Conservation (phyloP, 2,113 vertebrate genomes). For the Pluvialis apricaria region DNA sequence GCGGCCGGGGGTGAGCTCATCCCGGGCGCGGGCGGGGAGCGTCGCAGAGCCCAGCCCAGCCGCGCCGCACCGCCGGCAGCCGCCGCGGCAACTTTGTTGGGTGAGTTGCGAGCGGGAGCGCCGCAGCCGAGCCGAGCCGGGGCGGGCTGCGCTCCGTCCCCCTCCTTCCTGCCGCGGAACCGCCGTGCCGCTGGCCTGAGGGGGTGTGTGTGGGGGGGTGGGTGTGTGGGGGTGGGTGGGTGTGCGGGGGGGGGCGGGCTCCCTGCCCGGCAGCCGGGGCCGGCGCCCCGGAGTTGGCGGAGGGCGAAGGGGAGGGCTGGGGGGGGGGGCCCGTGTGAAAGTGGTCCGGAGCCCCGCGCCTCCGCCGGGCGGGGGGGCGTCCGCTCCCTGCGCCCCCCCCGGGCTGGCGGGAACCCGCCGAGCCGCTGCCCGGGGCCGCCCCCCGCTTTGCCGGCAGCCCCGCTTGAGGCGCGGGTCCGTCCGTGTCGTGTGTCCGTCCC, state of each 20-base stretch:
- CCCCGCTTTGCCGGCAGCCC: neutral
- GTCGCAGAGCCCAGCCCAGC: neutral
- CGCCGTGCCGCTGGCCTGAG: neutral
- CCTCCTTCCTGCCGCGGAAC: neutral
- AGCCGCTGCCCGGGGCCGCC: neutral
- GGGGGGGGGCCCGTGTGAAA: neutral
- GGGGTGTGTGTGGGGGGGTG: neutral
- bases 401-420: no score
- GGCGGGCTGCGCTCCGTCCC: neutral
- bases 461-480: neutral
- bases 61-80: neutral
- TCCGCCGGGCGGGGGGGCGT: no score
- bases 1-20: slow-evolving; percentile 68
- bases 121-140: neutral
- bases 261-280: neutral
- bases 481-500: no score
- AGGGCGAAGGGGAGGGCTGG: neutral
- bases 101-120: slow-evolving; percentile 61
- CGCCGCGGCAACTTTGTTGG: slow-evolving; percentile 66
- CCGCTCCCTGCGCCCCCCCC: neutral
- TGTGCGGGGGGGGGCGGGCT: neutral
- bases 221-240: no score
- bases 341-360: neutral
- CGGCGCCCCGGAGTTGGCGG: neutral
- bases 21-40: slow-evolving; percentile 19